These are phyloP conservation scores for Dilophus febrilis DNA, from an alignment of 2,888 invertebrate genomes.

Conservation along the genomic window DNA sequence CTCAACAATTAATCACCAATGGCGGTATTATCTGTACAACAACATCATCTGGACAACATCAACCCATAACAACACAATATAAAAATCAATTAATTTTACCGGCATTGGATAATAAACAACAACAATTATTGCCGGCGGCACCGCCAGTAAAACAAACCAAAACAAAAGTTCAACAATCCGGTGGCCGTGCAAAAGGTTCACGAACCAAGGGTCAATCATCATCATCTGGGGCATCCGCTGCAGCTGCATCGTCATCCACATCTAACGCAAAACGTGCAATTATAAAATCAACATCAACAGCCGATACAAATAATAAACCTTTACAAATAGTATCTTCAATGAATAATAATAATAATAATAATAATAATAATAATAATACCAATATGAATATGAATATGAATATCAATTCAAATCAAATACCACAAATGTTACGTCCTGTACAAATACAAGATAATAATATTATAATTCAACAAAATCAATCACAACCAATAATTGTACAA, in stretches of 20 bases:
- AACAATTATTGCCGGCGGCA: slow-evolving; percentile 15
- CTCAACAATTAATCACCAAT: slow-evolving; percentile 18
- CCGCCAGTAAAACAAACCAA: slow-evolving; percentile 34
- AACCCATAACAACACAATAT: no score
- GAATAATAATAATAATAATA: slow-evolving; percentile 32
- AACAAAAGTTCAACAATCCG: slow-evolving; percentile 8
- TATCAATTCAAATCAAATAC: slow-evolving; percentile 26
- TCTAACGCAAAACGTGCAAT: no score
- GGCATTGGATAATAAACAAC: slow-evolving; percentile 13
- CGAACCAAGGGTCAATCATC: no score
- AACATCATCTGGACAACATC: slow-evolving; percentile 12
- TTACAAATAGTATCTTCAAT: slow-evolving; percentile 16
- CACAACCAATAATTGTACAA: slow-evolving; percentile 50
- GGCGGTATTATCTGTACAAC: no score
- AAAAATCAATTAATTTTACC: slow-evolving; percentile 34
- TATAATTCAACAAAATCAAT: slow-evolving; percentile 38
- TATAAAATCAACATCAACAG: no score
- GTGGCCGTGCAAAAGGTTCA: slow-evolving; percentile 9
- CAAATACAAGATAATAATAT: slow-evolving; percentile 33
- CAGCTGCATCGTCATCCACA: slow-evolving; percentile 2
- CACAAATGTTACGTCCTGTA: no score
- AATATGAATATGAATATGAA: slow-evolving; percentile 3
- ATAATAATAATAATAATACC: slow-evolving; percentile 30
- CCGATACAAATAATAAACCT: background rate
- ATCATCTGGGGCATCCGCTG: no score